Evolutionary conservation across 2,888 invertebrate species (phyloP).

Genomic region (Eudasyphora cyanicolor): DNA sequence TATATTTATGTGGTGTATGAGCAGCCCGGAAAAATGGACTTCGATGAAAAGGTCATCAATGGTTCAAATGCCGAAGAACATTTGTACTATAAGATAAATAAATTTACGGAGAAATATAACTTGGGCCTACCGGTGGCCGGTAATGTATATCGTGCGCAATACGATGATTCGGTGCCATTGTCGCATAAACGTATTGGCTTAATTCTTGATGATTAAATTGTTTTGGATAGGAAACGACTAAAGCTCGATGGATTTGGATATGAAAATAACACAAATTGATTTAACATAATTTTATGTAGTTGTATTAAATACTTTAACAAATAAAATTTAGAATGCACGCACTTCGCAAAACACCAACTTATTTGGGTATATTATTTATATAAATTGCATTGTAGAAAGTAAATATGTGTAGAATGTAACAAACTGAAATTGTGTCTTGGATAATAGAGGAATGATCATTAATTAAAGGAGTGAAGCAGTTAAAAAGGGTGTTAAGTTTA

Average conservation of each 20-base stretch:
- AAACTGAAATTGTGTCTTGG: too few relatives aligned
- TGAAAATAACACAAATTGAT: too few relatives aligned
- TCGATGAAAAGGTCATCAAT: constrained; percentile 80
- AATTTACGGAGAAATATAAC: constrained; percentile 84
- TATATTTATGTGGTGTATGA: constrained; percentile 89
- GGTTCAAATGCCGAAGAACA: constrained; percentile 75
- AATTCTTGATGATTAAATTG: constrained; percentile 43
- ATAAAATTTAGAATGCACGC: constrained; percentile 14
- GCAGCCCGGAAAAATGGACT: constrained; percentile 82
- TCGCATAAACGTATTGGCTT: constrained; percentile 72
- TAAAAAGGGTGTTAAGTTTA: too few relatives aligned
- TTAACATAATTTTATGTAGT: not conserved
- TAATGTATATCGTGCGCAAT: constrained; percentile 89
- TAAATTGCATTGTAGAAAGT: too few relatives aligned
- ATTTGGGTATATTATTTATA: too few relatives aligned
- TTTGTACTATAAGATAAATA: constrained; percentile 78
- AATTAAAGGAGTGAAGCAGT: too few relatives aligned
- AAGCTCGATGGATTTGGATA: too few relatives aligned
- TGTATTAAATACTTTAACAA: not conserved
- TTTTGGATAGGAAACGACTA: too few relatives aligned
- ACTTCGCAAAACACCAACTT: too few relatives aligned
- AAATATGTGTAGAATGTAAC: too few relatives aligned
- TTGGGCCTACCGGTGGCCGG: constrained; percentile 88
- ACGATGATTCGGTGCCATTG: constrained; percentile 83
- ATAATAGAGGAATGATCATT: too few relatives aligned